Evolutionary conservation across 2,888 invertebrate genomes (phyloP), one percentile per base, ranked within the genome.

Genomic region (Plagodis pulveraria): DNA sequence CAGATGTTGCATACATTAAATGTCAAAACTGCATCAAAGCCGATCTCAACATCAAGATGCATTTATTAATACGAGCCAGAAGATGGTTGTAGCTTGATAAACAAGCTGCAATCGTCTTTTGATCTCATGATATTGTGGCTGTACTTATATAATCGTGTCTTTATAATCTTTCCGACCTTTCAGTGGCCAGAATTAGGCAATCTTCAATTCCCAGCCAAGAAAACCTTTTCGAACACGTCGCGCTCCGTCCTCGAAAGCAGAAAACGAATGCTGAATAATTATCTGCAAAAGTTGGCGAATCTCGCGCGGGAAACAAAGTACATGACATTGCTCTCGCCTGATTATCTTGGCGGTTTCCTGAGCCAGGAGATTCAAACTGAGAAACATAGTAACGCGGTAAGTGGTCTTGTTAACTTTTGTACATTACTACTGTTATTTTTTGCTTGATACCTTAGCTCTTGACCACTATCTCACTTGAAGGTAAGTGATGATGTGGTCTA

Each of bases 141-240:
- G 38, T 8, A 1, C 6, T 38, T 8, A 38, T 8, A 5, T 9
- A 38, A 38, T n/a, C n/a, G n/a, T 38, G 9, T 9, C 38, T 12
- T 10, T n/a, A 47, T 22, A 2, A 43, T 44, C 22, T 38, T 40
- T 33, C 10, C 65, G 50, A 36, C 48, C 56, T 88, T 89, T 41
- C 84, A 97, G 96, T 98, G 95, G 93, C 95, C 96, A 36, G 96
- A 96, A 78, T 86, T 98, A 32, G 94, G 95, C 0, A 95, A 95
- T 72, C 89, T 98, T 38, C 94, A 95, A 33, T 97, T 98, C 78
- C 99, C 99, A 0, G 97, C 96, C 0, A 99, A 99, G 87, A 98
- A 98, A 81, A 96, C 98, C 48, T 97, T 99, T 84, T 98, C 98
- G 78, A 99, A 98, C 80, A 97, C 98, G 82, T 98, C 98, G 58